These are phyloP conservation scores for Syngnathus floridae DNA, from an alignment of 2,113 vertebrate species.

Conservation along the genomic window DNA sequence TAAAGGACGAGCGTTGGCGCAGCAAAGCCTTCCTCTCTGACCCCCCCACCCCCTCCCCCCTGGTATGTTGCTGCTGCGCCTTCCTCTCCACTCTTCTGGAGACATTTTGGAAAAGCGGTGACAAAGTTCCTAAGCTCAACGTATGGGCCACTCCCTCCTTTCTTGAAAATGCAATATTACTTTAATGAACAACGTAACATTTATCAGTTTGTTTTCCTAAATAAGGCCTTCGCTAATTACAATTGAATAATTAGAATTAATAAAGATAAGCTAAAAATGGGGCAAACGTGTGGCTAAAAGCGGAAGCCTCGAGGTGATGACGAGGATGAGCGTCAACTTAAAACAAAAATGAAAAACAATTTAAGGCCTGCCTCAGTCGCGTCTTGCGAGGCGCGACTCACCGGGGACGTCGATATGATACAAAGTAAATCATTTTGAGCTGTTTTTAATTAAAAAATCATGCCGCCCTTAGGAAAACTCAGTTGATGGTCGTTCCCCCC, in stretches of 20 bases:
- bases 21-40: conserved; percentile 37
- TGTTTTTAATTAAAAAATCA: conserved; percentile 10
- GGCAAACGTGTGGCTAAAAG: no score
- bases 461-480: background rate
- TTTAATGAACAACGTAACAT: no score
- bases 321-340: background rate
- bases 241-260: no score
- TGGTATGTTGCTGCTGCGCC: background rate
- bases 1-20: conserved; percentile 40
- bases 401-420: background rate
- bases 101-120: background rate
- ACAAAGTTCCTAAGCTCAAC: background rate
- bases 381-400: background rate
- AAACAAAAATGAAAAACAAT: background rate
- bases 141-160: no score
- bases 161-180: no score
- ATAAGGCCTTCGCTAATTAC: no score
- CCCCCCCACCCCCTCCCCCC: conserved; percentile 14
- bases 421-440: conserved; percentile 9
- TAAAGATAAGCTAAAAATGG: no score
- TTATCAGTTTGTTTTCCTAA: no score
- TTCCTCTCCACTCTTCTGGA: background rate
- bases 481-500: background rate
- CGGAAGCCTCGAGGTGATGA: no score
- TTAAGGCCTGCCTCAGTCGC: background rate